A percentile compares a stretch with the other conserved stretches of the same genome.
Conservation (phyloP, 2,797 vertebrate genomes). For the Rhynchonycteris naso region DNA sequence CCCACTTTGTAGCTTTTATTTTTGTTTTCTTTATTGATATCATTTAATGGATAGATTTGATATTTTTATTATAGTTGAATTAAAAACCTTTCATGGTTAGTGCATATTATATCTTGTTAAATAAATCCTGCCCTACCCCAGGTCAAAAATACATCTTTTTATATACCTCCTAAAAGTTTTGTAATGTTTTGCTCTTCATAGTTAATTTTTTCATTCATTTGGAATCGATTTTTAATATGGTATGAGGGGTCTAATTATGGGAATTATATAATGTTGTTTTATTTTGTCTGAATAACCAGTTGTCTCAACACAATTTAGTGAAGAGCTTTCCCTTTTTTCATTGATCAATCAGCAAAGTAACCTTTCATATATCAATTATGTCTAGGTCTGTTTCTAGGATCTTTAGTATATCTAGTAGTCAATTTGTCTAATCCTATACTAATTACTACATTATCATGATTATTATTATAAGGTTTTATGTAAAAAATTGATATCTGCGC, state of each 20-base stretch:
- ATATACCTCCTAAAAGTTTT: slow-evolving; percentile 2
- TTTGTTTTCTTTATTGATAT: slow-evolving; percentile 10
- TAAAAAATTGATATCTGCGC: neutral
- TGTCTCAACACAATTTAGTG: neutral
- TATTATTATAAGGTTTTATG: slow-evolving; percentile 32
- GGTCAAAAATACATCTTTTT: neutral
- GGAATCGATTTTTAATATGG: neutral
- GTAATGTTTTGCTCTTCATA: neutral
- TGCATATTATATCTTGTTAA: neutral
- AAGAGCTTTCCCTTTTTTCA: neutral
- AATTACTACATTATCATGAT: neutral
- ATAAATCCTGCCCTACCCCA: neutral
- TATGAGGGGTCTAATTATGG: neutral
- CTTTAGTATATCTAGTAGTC: neutral
- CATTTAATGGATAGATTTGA: neutral
- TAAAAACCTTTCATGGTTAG: neutral
- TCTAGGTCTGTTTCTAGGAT: neutral
- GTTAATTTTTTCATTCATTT: slow-evolving; percentile 1
- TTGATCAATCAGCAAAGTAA: neutral
- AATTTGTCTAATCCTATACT: neutral
- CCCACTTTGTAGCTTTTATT: neutral
- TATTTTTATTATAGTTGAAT: slow-evolving; percentile 43
- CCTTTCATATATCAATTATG: neutral
- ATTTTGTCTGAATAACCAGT: neutral
- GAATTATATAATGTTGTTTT: neutral